phyloP scores from a whole-genome alignment of 2,113 vertebrate genomes.

The Dipodomys merriami region DNA sequence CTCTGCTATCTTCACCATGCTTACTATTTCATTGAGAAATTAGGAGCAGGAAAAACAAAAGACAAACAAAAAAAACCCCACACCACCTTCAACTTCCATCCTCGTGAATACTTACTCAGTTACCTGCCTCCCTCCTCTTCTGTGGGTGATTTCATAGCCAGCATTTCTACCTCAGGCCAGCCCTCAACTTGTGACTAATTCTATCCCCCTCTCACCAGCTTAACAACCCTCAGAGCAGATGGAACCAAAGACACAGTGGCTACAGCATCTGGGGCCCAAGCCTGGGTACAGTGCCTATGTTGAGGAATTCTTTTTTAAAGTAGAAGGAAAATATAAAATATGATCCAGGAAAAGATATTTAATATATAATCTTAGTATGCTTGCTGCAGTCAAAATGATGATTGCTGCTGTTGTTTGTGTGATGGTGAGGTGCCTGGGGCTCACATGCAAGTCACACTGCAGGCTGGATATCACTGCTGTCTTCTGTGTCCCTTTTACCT shows the following conservation, averaged over 20 bases:
- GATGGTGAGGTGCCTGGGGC: not conserved
- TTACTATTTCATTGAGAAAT: constrained; percentile 49
- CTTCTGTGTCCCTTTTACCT: not conserved
- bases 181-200: not conserved
- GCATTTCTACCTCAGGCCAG: not conserved
- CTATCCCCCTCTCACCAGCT: fast-evolving
- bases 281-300: too few species aligned
- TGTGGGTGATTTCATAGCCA: not conserved
- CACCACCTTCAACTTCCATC: not conserved
- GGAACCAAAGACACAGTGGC: not conserved
- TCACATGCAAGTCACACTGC: too few species aligned
- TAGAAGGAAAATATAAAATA: not conserved
- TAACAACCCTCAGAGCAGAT: not conserved
- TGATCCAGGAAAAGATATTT: not conserved
- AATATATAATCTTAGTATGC: not conserved
- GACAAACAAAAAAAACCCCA: not conserved
- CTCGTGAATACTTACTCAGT: not conserved
- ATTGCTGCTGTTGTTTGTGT: not conserved
- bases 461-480: too few species aligned
- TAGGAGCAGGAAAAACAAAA: not conserved
- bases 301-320: not conserved
- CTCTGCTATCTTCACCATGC: not conserved
- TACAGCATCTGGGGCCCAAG: not conserved
- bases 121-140: not conserved
- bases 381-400: not conserved